These are phyloP conservation scores for Agelastica alni DNA, from an alignment of 2,888 invertebrate genomes.

Conservation along the genomic window DNA sequence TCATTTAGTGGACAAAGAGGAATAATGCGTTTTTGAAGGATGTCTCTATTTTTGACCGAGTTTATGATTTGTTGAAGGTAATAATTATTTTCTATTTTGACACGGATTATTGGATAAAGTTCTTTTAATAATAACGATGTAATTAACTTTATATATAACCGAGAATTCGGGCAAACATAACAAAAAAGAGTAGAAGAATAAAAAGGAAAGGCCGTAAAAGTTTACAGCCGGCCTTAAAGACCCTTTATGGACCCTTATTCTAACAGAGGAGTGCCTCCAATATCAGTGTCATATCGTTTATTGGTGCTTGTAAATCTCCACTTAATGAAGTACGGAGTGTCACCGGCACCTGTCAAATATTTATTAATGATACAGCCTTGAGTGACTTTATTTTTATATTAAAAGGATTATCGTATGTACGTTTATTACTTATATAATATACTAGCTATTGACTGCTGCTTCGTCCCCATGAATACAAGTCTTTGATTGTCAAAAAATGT, in stretches of 20 bases:
- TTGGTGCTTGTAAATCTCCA: slow-evolving; percentile 55
- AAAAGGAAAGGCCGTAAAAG: slow-evolving; percentile 49
- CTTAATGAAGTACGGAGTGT: slow-evolving; percentile 54
- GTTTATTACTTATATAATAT: neutral
- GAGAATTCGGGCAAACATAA: neutral
- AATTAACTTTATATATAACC: no score
- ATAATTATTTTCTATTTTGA: no score
- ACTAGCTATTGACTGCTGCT: neutral
- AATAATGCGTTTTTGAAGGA: no score
- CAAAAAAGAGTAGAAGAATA: neutral
- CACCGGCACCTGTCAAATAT: slow-evolving; percentile 54
- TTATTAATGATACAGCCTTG: slow-evolving; percentile 31
- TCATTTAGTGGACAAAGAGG: no score
- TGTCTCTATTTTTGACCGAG: no score
- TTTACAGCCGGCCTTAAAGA: slow-evolving; percentile 45
- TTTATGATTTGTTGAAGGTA: no score
- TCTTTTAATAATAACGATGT: no score
- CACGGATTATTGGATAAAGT: no score
- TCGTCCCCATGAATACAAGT: no score
- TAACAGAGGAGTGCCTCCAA: slow-evolving; percentile 42
- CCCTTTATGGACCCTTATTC: slow-evolving; percentile 53
- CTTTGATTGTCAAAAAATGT: no score
- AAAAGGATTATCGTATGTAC: neutral
- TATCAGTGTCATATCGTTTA: slow-evolving; percentile 53
- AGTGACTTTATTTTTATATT: neutral